A percentile compares a stretch with the other conserved stretches of the same genome.
Evolutionary conservation across 2,797 vertebrate genomes (phyloP).

Genomic region (Coilia nasus): DNA sequence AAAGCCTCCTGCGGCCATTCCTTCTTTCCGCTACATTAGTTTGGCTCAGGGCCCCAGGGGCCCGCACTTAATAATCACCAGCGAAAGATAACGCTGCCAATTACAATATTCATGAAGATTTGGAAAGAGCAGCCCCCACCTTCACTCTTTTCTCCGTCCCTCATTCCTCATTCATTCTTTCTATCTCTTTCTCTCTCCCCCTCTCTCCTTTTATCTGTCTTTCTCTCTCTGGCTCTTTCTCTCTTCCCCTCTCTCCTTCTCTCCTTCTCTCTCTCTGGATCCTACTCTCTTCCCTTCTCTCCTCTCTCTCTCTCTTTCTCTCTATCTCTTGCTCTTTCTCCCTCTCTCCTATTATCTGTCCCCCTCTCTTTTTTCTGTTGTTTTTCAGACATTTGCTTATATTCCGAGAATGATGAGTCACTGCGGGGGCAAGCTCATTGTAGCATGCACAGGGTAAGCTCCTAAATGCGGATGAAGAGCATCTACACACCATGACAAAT

Average conservation of each 20-base stretch:
- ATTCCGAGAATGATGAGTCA: constrained; percentile 68
- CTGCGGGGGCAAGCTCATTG: constrained; percentile 71
- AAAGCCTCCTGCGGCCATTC: constrained; percentile 57
- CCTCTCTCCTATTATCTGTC: neutral
- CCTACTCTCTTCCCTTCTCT: constrained; percentile 18
- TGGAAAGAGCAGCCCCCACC: constrained; percentile 46
- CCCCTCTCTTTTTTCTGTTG: neutral
- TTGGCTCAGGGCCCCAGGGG: constrained; percentile 63
- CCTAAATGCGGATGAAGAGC: constrained; percentile 61
- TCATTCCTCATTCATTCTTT: constrained; percentile 34
- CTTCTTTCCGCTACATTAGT: constrained; percentile 72
- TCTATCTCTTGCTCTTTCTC: constrained; percentile 18
- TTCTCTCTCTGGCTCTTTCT: no score
- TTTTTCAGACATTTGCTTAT: neutral
- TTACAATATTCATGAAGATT: constrained; percentile 73
- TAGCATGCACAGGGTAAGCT: constrained; percentile 52
- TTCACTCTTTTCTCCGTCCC: constrained; percentile 46
- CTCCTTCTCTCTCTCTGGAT: no score
- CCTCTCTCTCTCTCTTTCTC: constrained; percentile 38
- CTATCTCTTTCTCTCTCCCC: neutral
- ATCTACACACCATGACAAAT: neutral
- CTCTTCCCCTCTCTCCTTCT: no score
- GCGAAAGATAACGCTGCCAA: constrained; percentile 57
- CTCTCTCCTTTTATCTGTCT: no score
- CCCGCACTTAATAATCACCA: constrained; percentile 65